These are phyloP conservation scores for Ophiodon elongatus DNA, from an alignment of 2,113 vertebrate species.

Conservation along the genomic window DNA sequence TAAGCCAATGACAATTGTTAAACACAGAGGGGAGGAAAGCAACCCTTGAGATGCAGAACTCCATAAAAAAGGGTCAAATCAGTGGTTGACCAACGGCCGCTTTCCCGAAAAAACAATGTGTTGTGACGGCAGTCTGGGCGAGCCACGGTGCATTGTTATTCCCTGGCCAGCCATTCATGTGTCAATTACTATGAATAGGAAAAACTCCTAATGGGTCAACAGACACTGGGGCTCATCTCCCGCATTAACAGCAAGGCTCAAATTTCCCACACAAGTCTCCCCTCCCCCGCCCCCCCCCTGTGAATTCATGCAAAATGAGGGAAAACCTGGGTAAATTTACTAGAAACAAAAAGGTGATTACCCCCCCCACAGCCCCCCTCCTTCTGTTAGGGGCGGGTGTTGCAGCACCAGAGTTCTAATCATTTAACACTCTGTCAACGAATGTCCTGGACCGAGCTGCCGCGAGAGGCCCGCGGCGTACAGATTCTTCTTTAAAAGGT, in stretches of 20 bases:
- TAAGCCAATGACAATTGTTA: constrained; percentile 41
- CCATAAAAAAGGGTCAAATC: constrained; percentile 52
- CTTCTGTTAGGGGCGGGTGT: constrained; percentile 4
- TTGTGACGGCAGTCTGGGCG: constrained; percentile 13
- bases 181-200: constrained; percentile 60
- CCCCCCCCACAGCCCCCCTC: too few species aligned
- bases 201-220: constrained; percentile 53
- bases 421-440: constrained; percentile 55
- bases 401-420: constrained; percentile 41
- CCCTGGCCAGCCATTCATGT: constrained; percentile 49
- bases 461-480: background rate
- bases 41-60: constrained; percentile 24
- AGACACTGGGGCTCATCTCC: constrained; percentile 27
- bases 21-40: constrained; percentile 43
- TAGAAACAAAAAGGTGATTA: constrained; percentile 16
- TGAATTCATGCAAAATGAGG: constrained; percentile 30
- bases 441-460: constrained; percentile 58
- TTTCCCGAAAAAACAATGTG: constrained; percentile 65
- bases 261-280: constrained; percentile 37
- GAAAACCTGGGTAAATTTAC: constrained; percentile 10
- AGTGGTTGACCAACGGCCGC: constrained; percentile 52
- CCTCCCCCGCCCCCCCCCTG: too few species aligned
- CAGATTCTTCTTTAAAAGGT: background rate
- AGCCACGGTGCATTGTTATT: constrained; percentile 55
- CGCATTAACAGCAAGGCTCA: constrained; percentile 17